Evolutionary conservation across 2,888 invertebrate species (phyloP).

Genomic region (Calameuta pallipes): DNA sequence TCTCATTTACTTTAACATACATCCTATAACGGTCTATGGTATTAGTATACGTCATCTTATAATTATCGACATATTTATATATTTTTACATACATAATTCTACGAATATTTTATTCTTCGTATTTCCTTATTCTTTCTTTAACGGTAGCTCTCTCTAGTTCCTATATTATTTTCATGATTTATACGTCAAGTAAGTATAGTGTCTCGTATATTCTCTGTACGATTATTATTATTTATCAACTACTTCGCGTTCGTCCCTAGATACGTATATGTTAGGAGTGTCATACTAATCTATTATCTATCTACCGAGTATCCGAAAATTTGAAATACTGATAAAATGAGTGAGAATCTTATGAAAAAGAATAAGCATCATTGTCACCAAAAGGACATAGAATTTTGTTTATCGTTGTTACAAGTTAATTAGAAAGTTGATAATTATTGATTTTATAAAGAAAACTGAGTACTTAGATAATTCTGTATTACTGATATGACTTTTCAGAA

Average conservation of each 20-base stretch:
- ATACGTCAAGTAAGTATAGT: conserved; percentile 37
- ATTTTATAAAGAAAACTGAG: neutral
- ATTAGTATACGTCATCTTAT: neutral
- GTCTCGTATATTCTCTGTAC: conserved; percentile 24
- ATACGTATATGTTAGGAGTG: neutral
- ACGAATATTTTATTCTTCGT: conserved; percentile 17
- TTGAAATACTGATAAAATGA: neutral
- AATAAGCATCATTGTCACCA: neutral
- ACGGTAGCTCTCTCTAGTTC: conserved; percentile 8
- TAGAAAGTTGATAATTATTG: too few species aligned
- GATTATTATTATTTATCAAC: neutral
- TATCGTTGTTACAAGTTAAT: neutral
- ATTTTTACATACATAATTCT: conserved; percentile 19
- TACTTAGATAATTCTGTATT: neutral
- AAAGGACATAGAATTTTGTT: neutral
- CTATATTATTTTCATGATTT: conserved; percentile 26
- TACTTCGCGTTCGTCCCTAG: neutral
- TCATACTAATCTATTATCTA: neutral
- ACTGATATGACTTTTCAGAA: neutral
- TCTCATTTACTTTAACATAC: conserved; percentile 19
- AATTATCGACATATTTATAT: conserved; percentile 14
- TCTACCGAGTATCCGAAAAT: neutral
- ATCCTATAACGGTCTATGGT: conserved; percentile 25
- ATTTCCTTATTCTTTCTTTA: conserved; percentile 22
- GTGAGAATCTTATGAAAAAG: neutral